Evolutionary conservation across 1,140 invertebrate species (phyloP), one percentile per base, ranked within the genome.

Genomic region (Battus philenor): DNA sequence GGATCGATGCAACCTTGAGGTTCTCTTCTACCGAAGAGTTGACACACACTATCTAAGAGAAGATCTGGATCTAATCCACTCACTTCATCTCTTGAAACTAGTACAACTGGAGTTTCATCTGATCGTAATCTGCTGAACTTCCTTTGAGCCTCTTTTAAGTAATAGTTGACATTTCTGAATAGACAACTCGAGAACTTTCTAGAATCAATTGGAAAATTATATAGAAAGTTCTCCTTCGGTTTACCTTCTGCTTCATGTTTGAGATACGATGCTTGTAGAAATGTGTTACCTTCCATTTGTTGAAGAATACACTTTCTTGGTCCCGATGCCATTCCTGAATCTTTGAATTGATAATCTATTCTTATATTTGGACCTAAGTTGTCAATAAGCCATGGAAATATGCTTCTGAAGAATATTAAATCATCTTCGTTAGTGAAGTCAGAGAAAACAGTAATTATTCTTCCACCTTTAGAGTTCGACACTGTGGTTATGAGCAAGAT

Each of bases 211-310:
- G 36, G 36, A 39, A 24, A 26, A 4, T 39, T 39, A n/a, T 39
- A 39, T n/a, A 39, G 20, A 11, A 39, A 39, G 26, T 39, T 39
- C 13, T 39, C 36, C 15, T 24, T 39, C 18, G 36, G 20, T 39
- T 39, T 39, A 12, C 36, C 36, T 39, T 39, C 36, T 1, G 36
- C 36, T 39, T 39, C 36, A 12, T 39, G 36, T 26, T 39, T 39
- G 1, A 39, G 22, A 26, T 39, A 39, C n/a, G 36, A 39, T 2
- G 36, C 36, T 26, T 39, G 36, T 4, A 39, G 36, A 20, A 13
- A 39, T 8, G 36, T 39, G 12, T 39, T 39, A n/a, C 36, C 36
- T 15, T 39, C 20, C 36, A 39, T 39, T 8, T 24, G 0, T 24
- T 24, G 36, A 1, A 39, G 36, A 22, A 39, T 39, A 39, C 36